Evolutionary conservation across 2,113 vertebrate species (phyloP).

Genomic region (Lampris megalopsis): DNA sequence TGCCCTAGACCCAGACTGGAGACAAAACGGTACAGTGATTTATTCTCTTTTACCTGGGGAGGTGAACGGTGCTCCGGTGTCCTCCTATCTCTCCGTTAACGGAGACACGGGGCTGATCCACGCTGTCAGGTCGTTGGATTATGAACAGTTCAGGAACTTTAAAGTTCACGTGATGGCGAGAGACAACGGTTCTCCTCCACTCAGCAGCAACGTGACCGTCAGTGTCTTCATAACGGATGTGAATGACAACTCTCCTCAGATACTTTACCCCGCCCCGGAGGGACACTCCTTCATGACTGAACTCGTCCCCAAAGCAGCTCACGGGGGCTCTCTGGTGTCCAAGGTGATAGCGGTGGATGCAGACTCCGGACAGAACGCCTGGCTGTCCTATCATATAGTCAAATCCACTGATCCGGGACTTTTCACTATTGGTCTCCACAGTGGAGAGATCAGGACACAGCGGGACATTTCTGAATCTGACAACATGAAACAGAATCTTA

Average conservation of each 20-base stretch:
- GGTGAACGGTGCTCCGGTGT: slow-evolving; percentile 52
- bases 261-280: slow-evolving; percentile 65
- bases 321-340: slow-evolving; percentile 75
- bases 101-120: slow-evolving; percentile 76
- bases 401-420: slow-evolving; percentile 58
- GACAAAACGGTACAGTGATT: slow-evolving; percentile 71
- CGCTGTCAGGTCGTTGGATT: slow-evolving; percentile 79
- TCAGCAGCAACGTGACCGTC: slow-evolving; percentile 73
- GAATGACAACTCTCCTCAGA: slow-evolving; percentile 76
- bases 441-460: slow-evolving; percentile 50
- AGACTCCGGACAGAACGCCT: slow-evolving; percentile 65
- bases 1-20: slow-evolving; percentile 74
- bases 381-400: slow-evolving; percentile 60
- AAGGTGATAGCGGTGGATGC: slow-evolving; percentile 74
- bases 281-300: slow-evolving; percentile 74
- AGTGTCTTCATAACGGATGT: slow-evolving; percentile 72
- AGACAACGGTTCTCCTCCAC: slow-evolving; percentile 75
- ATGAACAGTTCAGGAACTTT: slow-evolving; percentile 73
- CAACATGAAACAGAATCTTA: slow-evolving; percentile 67
- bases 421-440: slow-evolving; percentile 43
- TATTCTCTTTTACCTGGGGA: slow-evolving; percentile 74
- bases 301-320: slow-evolving; percentile 72
- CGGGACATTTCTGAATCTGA: slow-evolving; percentile 53
- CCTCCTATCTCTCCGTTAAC: slow-evolving; percentile 79
- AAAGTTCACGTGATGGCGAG: slow-evolving; percentile 67